A percentile compares a stretch with the other conserved stretches of the same genome.
These are phyloP conservation scores for Heliconius nattereri DNA, from an alignment of 1,140 invertebrate species.

Conservation along the genomic window DNA sequence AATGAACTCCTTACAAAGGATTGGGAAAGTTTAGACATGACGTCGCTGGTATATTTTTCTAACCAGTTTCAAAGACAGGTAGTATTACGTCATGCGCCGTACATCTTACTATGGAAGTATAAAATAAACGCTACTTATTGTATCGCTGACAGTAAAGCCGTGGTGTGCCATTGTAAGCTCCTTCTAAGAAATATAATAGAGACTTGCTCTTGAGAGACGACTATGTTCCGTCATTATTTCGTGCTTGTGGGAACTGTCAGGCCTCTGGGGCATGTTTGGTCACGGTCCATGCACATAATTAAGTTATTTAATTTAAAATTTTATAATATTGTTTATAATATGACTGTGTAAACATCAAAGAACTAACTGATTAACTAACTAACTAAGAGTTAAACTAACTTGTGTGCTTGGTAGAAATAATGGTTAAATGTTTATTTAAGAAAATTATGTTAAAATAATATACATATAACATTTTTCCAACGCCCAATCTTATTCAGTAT, in stretches of 20 bases:
- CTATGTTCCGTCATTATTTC: conserved; percentile 69
- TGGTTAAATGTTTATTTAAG: no score
- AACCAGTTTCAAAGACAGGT: conserved; percentile 31
- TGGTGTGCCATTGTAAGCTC: conserved; percentile 63
- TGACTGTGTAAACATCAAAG: no score
- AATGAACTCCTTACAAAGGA: conserved; percentile 24
- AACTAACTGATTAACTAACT: no score
- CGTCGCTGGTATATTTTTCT: conserved; percentile 26
- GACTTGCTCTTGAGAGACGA: conserved; percentile 68
- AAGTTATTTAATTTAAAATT: neutral
- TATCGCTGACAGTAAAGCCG: conserved; percentile 73
- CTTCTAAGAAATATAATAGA: conserved; percentile 74
- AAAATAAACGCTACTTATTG: conserved; percentile 74
- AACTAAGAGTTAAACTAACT: no score
- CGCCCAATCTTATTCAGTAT: no score
- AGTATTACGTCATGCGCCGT: conserved; percentile 38
- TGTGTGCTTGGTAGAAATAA: no score
- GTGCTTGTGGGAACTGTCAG: conserved; percentile 52
- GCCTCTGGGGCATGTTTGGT: conserved; percentile 36
- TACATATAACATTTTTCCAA: no score
- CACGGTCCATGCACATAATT: neutral
- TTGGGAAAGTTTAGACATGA: conserved; percentile 47
- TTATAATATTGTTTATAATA: neutral
- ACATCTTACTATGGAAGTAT: conserved; percentile 54
- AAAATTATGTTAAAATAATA: no score